Base-by-base conservation (phyloP, 1,140 invertebrate genomes). In the Ruditapes philippinarum region DNA sequence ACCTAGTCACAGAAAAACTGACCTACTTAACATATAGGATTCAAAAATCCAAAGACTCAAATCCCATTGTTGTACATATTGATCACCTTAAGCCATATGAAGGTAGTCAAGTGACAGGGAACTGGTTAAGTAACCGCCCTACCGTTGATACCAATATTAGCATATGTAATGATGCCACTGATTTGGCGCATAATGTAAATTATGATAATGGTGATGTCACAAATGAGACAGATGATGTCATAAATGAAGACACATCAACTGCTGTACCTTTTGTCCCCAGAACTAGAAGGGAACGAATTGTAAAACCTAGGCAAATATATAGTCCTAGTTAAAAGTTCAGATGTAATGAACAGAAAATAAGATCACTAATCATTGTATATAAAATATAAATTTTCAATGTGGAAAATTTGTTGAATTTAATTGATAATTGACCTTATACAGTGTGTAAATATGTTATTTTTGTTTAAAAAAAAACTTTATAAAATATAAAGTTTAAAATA, bases 61-160 rank as follows among this genome's bases (percentile, higher is more conserved):
- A 22, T 33, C 40, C 19, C 25, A 45, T 81, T 31, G 76, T 85
- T 51, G 89, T 88, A 31, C 91, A 91, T 88, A 76, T 91, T 28
- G 91, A 91, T 73, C 91, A 91, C 51, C 88, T 90, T 65, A 91
- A 88, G 54, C 79, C 62, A 54, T 86, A 82, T 83, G 31, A 45
- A 31, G 89, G 81, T 49, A 33, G 14, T 65, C 45, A 40, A 74
- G n/a, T 12, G 28, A 51, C 65, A 25, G 3, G 19, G 12, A 57
- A 12, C 2, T 65, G 49, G 57, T 45, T 42, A 11, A 85, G 1
- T 36, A 73, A n/a, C n/a, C n/a, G n/a, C n/a, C n/a, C n/a, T n/a
- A n/a, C n/a, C n/a, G n/a, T n/a, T n/a, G n/a, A n/a, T n/a, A n/a
- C n/a, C n/a, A n/a, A n/a, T n/a, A n/a, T n/a, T 11, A n/a, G 57